phyloP scores from a whole-genome alignment of 2,797 vertebrate species.

The Alca torda region DNA sequence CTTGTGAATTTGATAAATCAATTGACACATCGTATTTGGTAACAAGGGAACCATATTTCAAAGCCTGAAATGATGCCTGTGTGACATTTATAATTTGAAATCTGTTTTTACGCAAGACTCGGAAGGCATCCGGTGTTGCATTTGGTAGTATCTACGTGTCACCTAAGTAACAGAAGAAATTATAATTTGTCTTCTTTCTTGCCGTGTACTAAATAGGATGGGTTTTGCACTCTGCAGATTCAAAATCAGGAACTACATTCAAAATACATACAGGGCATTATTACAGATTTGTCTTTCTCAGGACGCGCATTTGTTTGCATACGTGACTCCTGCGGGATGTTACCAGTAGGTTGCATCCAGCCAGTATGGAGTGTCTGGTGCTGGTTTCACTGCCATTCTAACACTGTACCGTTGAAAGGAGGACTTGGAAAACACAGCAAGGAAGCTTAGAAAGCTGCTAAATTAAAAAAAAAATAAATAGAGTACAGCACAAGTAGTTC shows the following conservation, averaged over 20 bases:
- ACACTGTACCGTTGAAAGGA: rapidly evolving
- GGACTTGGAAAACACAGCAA: background rate
- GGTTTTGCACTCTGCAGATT: background rate
- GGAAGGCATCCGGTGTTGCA: background rate
- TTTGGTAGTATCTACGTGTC: background rate
- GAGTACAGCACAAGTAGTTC: background rate
- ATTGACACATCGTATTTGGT: background rate
- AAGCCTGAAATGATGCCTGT: background rate
- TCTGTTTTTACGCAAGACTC: background rate
- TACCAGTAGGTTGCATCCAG: background rate
- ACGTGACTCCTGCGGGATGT: background rate
- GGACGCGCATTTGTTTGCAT: background rate
- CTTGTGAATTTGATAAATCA: conserved; percentile 15
- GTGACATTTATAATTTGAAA: background rate
- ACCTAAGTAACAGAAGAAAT: background rate
- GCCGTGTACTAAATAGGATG: background rate
- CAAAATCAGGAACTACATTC: background rate
- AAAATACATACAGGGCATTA: background rate
- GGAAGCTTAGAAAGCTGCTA: background rate
- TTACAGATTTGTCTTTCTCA: background rate
- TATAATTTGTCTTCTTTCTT: background rate
- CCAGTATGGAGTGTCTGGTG: background rate
- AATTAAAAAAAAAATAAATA: background rate
- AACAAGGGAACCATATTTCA: background rate
- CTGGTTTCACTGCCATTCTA: background rate